These are phyloP conservation scores for Poecilia wingei DNA, from an alignment of 2,797 vertebrate species.

Conservation along the genomic window DNA sequence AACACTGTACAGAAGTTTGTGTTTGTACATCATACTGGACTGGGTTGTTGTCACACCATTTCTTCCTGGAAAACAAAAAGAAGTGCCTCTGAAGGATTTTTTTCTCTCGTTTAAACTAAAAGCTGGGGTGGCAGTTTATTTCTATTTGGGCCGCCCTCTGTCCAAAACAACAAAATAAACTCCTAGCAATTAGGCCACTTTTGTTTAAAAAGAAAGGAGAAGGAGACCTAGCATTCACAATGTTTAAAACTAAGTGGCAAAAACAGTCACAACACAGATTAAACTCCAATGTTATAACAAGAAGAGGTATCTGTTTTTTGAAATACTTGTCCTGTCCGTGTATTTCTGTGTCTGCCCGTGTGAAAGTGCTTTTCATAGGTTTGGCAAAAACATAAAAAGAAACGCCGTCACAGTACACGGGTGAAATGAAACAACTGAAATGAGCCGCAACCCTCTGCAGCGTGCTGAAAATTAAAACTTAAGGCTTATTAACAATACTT, in stretches of 20 bases:
- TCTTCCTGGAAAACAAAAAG: constrained; percentile 57
- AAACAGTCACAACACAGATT: constrained; percentile 68
- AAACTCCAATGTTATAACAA: constrained; percentile 71
- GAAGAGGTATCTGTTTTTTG: constrained; percentile 80
- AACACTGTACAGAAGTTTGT: constrained; percentile 79
- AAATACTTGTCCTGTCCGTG: constrained; percentile 74
- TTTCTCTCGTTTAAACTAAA: constrained; percentile 21
- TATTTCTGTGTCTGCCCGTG: constrained; percentile 70
- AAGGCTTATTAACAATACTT: constrained; percentile 73
- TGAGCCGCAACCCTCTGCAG: constrained; percentile 59
- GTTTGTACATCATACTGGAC: constrained; percentile 75
- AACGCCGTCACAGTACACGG: constrained; percentile 69
- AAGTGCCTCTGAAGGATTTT: constrained; percentile 35
- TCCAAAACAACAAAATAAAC: constrained; percentile 10
- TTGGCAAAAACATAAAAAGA: constrained; percentile 51
- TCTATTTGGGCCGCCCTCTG: constrained; percentile 43
- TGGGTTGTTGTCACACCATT: constrained; percentile 62
- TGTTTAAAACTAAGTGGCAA: constrained; percentile 48
- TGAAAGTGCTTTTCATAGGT: constrained; percentile 81
- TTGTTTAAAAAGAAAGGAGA: constrained; percentile 25
- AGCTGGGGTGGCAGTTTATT: constrained; percentile 60
- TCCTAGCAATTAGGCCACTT: constrained; percentile 49
- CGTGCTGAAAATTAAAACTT: constrained; percentile 54
- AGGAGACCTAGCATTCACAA: constrained; percentile 41
- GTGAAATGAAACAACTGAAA: constrained; percentile 52